Base-by-base conservation (phyloP, 2,888 invertebrate genomes). In the Syritta pipiens region DNA sequence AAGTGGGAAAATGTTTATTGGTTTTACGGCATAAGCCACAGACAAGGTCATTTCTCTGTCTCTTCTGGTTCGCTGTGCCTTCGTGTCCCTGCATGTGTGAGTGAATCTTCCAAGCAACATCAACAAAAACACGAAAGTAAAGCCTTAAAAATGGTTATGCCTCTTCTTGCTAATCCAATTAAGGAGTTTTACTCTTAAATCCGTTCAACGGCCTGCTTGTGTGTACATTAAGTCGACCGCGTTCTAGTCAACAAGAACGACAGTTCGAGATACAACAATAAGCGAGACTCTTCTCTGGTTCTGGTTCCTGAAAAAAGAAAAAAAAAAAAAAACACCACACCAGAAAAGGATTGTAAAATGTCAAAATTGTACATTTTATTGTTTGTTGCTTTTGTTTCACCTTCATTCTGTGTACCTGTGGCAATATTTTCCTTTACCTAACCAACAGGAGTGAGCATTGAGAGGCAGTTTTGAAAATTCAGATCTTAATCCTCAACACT, bases 1-100 rank as follows among this genome's bases (percentile, higher is more conserved):
- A 77, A 77, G 77, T 77, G 77, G 77, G 77, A 77, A 77, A 77
- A 65, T 77, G 72, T 77, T 77, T 77, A 77, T 77, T 77, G 77
- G 77, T 67, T 77, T 77, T 67, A 72, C 28, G 72, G 72, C 65
- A 72, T 77, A 77, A 72, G 65, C 77, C 65, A 77, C 72, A 72
- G 72, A 77, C 77, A 77, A 77, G 77, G 72, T 77, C 77, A 72
- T 72, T 60, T 59, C 35, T 24, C 28, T 55, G 10, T 48, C n/a
- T 55, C 26, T 30, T 19, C 30, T 17, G 19, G 20, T 32, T 17
- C n/a, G 22, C n/a, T 4, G 19, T 26, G 24, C 44, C 10, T 14
- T 5, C 46, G 7, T 20, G 30, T 19, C 30, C 7, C 14, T 22
- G 3, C 19, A 6, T 14, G 5, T 17, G 5, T 28, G 14, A 26